phyloP scores from a whole-genome alignment of 2,888 invertebrate genomes.

The Athrips mouffetella region DNA sequence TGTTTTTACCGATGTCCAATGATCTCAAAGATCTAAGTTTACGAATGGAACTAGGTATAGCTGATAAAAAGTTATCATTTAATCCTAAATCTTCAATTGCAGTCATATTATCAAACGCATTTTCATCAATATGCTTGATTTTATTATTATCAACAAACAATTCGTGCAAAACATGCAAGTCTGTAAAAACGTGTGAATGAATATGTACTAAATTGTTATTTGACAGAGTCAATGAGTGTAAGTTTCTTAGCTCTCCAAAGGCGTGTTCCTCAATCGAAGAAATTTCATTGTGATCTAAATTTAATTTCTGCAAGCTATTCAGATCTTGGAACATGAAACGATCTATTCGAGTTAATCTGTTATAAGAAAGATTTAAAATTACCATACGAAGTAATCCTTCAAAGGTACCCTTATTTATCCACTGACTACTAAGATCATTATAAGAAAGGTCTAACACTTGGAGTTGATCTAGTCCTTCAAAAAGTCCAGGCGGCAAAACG shows the following conservation, averaged over 20 bases:
- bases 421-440: slow-evolving; percentile 85
- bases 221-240: slow-evolving; percentile 86
- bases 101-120: slow-evolving; percentile 86
- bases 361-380: slow-evolving; percentile 85
- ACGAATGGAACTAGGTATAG: slow-evolving; percentile 82
- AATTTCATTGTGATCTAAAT: slow-evolving; percentile 85
- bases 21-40: slow-evolving; percentile 84
- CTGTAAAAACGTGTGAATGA: slow-evolving; percentile 82
- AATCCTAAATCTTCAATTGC: slow-evolving; percentile 86
- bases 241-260: slow-evolving; percentile 85
- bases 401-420: slow-evolving; percentile 87
- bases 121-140: slow-evolving; percentile 82
- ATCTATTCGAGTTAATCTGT: slow-evolving; percentile 83
- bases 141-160: slow-evolving; percentile 86
- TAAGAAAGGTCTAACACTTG: slow-evolving; percentile 84
- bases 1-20: slow-evolving; percentile 89
- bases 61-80: slow-evolving; percentile 83
- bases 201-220: slow-evolving; percentile 83
- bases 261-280: slow-evolving; percentile 83
- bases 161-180: slow-evolving; percentile 84
- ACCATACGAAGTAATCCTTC: slow-evolving; percentile 84
- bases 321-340: slow-evolving; percentile 84
- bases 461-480: slow-evolving; percentile 84
- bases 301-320: slow-evolving; percentile 85
- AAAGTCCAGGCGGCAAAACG: slow-evolving; percentile 84